Evolutionary conservation across 1,140 invertebrate genomes (phyloP).

Genomic region (Lysiphlebus fabarum): DNA sequence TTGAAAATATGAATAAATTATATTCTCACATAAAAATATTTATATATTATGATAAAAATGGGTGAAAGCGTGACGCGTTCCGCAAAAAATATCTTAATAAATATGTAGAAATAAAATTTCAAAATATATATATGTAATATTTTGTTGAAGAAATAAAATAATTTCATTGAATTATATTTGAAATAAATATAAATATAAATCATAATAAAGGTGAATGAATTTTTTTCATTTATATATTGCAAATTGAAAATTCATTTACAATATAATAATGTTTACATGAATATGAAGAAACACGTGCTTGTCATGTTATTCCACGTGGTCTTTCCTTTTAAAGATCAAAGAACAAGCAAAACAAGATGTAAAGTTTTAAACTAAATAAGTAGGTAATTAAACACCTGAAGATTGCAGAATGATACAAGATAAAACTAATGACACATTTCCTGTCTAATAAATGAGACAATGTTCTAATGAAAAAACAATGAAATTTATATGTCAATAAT

Average conservation of each 20-base stretch:
- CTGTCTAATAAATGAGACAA: constrained; percentile 6
- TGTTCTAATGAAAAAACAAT: background rate
- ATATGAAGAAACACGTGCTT: background rate
- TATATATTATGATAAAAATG: too few relatives aligned
- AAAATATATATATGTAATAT: too few relatives aligned
- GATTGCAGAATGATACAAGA: constrained; percentile 24
- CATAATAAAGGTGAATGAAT: too few relatives aligned
- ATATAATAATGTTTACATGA: too few relatives aligned
- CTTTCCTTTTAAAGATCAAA: background rate
- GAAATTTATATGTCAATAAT: background rate
- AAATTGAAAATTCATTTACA: too few relatives aligned
- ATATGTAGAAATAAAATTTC: too few relatives aligned
- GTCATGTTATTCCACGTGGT: constrained; percentile 1
- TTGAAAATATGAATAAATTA: too few relatives aligned
- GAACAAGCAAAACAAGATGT: background rate
- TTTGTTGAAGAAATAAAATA: too few relatives aligned
- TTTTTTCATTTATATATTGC: too few relatives aligned
- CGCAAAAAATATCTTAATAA: background rate
- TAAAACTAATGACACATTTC: constrained; percentile 25
- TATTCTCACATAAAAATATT: too few relatives aligned
- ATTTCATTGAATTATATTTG: too few relatives aligned
- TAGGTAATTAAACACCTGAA: constrained; percentile 28
- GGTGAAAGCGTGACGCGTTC: constrained; percentile 11
- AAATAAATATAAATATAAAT: too few relatives aligned
- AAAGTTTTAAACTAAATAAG: constrained; percentile 15